Conservation (phyloP, 2,888 invertebrate species). For the Girardia tigrina region DNA sequence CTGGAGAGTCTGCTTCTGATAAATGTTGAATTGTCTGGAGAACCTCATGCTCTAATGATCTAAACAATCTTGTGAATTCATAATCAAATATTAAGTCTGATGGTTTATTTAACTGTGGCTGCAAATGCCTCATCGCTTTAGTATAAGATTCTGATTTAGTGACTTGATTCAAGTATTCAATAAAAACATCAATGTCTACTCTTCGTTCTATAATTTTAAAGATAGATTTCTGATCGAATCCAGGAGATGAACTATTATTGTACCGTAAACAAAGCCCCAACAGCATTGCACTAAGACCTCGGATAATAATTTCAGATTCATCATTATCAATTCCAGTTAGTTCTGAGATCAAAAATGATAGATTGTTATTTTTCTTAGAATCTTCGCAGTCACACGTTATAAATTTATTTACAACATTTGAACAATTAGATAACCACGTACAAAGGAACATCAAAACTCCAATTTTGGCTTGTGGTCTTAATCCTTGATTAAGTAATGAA, state of each 20-base stretch:
- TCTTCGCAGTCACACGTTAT: conserved; percentile 60
- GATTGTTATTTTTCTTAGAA: neutral
- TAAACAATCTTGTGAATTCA: conserved; percentile 81
- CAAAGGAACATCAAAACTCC: conserved; percentile 77
- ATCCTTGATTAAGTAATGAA: too few species aligned
- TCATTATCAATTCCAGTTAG: conserved; percentile 64
- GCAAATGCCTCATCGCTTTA: conserved; percentile 79
- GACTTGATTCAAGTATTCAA: conserved; percentile 70
- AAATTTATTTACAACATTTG: conserved; percentile 67
- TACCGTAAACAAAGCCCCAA: conserved; percentile 68
- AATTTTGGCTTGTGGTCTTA: too few species aligned
- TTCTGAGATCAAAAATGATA: conserved; percentile 41
- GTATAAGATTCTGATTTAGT: conserved; percentile 62
- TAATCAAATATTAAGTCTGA: conserved; percentile 75
- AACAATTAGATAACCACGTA: conserved; percentile 72
- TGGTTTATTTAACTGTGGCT: conserved; percentile 63
- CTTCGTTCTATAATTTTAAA: conserved; percentile 71
- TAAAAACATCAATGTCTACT: conserved; percentile 70
- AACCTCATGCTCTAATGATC: conserved; percentile 53
- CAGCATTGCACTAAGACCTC: conserved; percentile 76
- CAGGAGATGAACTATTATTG: conserved; percentile 1
- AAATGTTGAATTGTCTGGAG: conserved; percentile 46
- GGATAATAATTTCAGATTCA: conserved; percentile 71
- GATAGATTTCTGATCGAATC: conserved; percentile 55
- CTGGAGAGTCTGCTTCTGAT: conserved; percentile 41